Conservation (phyloP, 2,888 invertebrate genomes). For the Apotomis betuletana region DNA sequence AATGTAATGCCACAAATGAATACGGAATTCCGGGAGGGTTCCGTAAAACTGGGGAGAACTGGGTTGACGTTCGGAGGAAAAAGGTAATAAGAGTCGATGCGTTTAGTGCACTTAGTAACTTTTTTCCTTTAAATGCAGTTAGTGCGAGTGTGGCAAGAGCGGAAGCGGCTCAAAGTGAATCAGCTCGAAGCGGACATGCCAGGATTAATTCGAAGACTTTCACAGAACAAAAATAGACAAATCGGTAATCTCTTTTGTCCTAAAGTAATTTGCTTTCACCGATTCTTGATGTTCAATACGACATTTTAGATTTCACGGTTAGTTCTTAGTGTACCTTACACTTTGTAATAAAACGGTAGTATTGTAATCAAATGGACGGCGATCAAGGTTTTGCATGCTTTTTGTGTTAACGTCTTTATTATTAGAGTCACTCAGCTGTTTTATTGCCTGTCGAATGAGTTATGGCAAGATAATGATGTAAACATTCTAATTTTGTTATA, state of each 20-base stretch:
- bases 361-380: constrained; percentile 18
- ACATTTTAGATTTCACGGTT: constrained; percentile 49
- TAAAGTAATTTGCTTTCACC: constrained; percentile 67
- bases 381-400: constrained; percentile 36
- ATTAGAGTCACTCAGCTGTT: constrained; percentile 22
- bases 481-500: constrained; percentile 30
- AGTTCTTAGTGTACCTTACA: constrained; percentile 14
- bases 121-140: not conserved
- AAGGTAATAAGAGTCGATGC: constrained; percentile 12
- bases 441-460: constrained; percentile 27
- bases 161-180: constrained; percentile 63
- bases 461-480: constrained; percentile 29
- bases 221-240: constrained; percentile 66
- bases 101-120: constrained; percentile 10
- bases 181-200: constrained; percentile 57
- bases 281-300: constrained; percentile 51
- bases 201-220: constrained; percentile 73
- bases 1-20: constrained; percentile 79
- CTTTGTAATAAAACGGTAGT: constrained; percentile 17
- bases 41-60: constrained; percentile 59
- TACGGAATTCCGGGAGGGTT: constrained; percentile 71
- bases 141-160: constrained; percentile 52
- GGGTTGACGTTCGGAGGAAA: not conserved
- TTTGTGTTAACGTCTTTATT: constrained; percentile 43
- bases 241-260: constrained; percentile 62